A percentile compares a stretch with the other conserved stretches of the same genome.
These are phyloP conservation scores for Ormyrus pomaceus DNA, from an alignment of 2,888 invertebrate species.

Conservation along the genomic window DNA sequence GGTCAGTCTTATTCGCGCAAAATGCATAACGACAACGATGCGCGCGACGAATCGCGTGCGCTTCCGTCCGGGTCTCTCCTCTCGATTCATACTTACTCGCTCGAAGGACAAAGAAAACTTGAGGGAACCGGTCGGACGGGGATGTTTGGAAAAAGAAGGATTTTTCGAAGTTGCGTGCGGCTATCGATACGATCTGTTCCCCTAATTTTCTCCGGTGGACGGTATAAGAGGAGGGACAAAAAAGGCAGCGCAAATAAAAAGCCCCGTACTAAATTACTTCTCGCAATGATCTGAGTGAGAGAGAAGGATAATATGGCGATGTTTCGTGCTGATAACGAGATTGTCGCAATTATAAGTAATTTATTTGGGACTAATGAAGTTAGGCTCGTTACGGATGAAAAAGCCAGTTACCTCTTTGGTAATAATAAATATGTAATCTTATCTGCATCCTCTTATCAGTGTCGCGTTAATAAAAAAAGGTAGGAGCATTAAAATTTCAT, in stretches of 20 bases:
- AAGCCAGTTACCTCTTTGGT: background rate
- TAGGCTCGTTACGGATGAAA: background rate
- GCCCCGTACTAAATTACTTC: conserved; percentile 14
- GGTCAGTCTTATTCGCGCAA: background rate
- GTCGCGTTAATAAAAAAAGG: too few relatives aligned
- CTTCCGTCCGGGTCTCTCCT: conserved; percentile 21
- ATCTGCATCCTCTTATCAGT: background rate
- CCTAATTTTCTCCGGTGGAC: conserved; percentile 35
- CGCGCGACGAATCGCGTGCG: conserved; percentile 18
- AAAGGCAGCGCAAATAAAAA: conserved; percentile 24
- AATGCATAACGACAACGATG: conserved; percentile 26
- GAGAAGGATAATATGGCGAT: background rate
- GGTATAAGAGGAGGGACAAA: background rate
- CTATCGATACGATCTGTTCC: conserved; percentile 38
- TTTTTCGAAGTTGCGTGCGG: conserved; percentile 39
- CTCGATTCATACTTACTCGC: background rate
- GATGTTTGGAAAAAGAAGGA: background rate
- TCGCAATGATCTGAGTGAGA: background rate
- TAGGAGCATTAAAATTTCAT: too few relatives aligned
- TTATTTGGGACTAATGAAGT: conserved; percentile 19
- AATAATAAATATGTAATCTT: background rate
- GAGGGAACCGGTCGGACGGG: conserved; percentile 29
- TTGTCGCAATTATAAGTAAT: conserved; percentile 32
- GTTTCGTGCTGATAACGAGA: conserved; percentile 37
- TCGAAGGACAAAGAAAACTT: conserved; percentile 38